phyloP scores from a whole-genome alignment of 2,113 vertebrate species.

The Epinephelus fuscoguttatus region DNA sequence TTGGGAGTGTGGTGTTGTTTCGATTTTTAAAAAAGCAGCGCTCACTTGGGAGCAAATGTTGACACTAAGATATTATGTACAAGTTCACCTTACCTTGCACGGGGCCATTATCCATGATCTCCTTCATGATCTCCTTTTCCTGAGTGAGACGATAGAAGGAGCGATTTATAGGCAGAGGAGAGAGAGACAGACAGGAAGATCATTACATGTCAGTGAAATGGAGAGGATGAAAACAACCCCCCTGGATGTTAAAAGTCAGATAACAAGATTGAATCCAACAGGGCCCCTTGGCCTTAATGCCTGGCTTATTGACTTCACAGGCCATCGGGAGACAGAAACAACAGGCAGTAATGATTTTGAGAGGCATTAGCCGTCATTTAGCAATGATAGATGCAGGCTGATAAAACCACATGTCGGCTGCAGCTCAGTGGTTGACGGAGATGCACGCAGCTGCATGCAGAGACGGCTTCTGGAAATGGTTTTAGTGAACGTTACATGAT shows the following conservation, averaged over 20 bases:
- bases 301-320: conserved; percentile 73
- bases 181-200: conserved; percentile 43
- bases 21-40: neutral
- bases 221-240: conserved; percentile 59
- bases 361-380: conserved; percentile 59
- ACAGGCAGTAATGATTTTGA: conserved; percentile 61
- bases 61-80: neutral
- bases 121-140: conserved; percentile 99
- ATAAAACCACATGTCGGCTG: conserved; percentile 54
- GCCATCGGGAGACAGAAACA: conserved; percentile 47
- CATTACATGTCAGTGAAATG: conserved; percentile 55
- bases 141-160: conserved; percentile 72
- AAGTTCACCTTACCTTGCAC: conserved; percentile 90
- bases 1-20: neutral
- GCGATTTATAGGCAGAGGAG: conserved; percentile 42
- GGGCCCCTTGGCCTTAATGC: conserved; percentile 57
- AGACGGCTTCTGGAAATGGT: conserved; percentile 32
- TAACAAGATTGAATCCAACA: conserved; percentile 66
- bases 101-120: conserved; percentile 95
- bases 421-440: conserved; percentile 30
- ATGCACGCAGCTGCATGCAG: conserved; percentile 1
- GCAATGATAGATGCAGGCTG: conserved; percentile 54
- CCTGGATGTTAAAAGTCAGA: conserved; percentile 57
- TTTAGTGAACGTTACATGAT: neutral
- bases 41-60: conserved; percentile 26